Conservation (phyloP, 2,888 invertebrate species). For the Anagyrus pseudococci region DNA sequence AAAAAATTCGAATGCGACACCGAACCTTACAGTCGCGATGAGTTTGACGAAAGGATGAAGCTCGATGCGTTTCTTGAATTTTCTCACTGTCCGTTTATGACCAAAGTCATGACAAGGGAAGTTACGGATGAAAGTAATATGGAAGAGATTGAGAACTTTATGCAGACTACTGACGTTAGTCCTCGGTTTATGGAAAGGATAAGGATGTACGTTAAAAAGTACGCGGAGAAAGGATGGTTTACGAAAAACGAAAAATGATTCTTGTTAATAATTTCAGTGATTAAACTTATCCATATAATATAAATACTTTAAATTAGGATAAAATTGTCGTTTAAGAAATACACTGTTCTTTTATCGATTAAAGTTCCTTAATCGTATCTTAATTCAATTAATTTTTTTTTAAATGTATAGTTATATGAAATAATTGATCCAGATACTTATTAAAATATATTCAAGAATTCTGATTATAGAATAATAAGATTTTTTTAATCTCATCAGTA, state of each 20-base stretch:
- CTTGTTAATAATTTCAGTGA: not conserved
- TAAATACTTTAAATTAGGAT: too few relatives aligned
- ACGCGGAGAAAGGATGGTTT: slow-evolving; percentile 13
- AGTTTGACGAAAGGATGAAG: slow-evolving; percentile 44
- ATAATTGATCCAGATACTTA: too few relatives aligned
- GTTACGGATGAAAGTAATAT: slow-evolving; percentile 3
- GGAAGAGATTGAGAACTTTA: not conserved
- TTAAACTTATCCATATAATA: too few relatives aligned
- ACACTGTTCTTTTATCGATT: too few relatives aligned
- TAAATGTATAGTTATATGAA: too few relatives aligned
- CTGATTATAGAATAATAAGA: too few relatives aligned
- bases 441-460: too few relatives aligned
- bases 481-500: too few relatives aligned
- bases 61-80: slow-evolving; percentile 47
- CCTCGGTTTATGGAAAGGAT: not conserved
- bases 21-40: slow-evolving; percentile 34
- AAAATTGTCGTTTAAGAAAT: too few relatives aligned
- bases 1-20: not conserved
- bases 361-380: too few relatives aligned
- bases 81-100: slow-evolving; percentile 46
- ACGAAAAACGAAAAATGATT: not conserved
- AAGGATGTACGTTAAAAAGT: slow-evolving; percentile 7
- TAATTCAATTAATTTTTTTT: too few relatives aligned
- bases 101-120: slow-evolving; percentile 46
- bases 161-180: not conserved